Conservation (phyloP, 30 jellyfish, hydroid and myxozoan genomes). For the Aurelia sp. region DNA sequence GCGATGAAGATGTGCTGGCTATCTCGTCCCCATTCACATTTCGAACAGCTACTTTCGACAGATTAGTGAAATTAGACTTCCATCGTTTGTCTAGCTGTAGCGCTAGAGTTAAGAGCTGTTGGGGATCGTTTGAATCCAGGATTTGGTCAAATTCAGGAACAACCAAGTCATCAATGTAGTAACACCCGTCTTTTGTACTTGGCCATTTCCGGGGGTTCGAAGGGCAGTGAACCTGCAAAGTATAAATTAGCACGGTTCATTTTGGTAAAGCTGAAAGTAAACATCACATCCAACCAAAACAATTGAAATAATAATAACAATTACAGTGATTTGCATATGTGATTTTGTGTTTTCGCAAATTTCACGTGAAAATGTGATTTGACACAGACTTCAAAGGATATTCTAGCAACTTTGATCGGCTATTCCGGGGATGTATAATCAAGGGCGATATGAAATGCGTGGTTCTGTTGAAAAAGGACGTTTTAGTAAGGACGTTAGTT, state of each 20-base stretch:
- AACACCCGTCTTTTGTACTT: slow-evolving; percentile 47
- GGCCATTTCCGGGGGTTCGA: slow-evolving; percentile 74
- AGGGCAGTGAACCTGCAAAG: slow-evolving; percentile 24
- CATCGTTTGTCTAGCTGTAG: slow-evolving; percentile 55
- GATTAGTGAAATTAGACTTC: slow-evolving; percentile 44
- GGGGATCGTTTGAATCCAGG: slow-evolving; percentile 33
- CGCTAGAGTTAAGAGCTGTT: slow-evolving; percentile 51
- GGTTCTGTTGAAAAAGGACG: too few relatives aligned
- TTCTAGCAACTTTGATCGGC: too few relatives aligned
- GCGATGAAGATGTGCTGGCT: slow-evolving; percentile 41
- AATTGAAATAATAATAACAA: too few relatives aligned
- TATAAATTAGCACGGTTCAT: background rate
- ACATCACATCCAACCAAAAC: too few relatives aligned
- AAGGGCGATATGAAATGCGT: too few relatives aligned
- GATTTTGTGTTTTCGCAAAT: too few relatives aligned
- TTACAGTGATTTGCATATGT: too few relatives aligned
- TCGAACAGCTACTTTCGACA: slow-evolving; percentile 42
- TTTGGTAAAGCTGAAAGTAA: too few relatives aligned
- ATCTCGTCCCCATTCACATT: slow-evolving; percentile 47
- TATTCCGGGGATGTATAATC: too few relatives aligned
- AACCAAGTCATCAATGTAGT: slow-evolving; percentile 62
- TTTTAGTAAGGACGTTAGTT: too few relatives aligned
- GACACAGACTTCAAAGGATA: too few relatives aligned
- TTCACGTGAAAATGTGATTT: too few relatives aligned
- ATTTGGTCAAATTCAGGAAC: slow-evolving; percentile 73